These are phyloP conservation scores for Puma concolor DNA, from an alignment of 2,113 vertebrate genomes.

Conservation along the genomic window DNA sequence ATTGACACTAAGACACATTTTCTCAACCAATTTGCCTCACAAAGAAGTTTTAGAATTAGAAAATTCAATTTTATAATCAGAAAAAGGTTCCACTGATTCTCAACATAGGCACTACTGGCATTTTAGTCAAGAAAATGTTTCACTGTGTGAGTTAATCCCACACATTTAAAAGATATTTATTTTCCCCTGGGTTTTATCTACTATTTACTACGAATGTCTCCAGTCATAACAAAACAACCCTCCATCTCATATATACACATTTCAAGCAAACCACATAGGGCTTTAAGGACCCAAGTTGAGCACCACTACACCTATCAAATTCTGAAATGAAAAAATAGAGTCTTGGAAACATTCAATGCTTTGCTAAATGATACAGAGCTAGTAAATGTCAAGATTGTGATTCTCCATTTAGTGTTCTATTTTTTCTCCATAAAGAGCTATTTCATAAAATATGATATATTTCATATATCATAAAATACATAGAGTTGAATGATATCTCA, in stretches of 20 bases:
- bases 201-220: neutral
- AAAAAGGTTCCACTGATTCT: neutral
- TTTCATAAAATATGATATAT: conserved; percentile 43
- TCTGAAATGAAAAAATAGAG: neutral
- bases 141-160: neutral
- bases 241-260: neutral
- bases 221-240: neutral
- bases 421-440: conserved; percentile 1
- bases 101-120: neutral
- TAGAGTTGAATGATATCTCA: neutral
- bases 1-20: conserved; percentile 22
- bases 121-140: conserved; percentile 41
- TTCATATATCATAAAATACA: no score
- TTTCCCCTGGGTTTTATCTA: neutral
- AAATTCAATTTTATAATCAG: neutral
- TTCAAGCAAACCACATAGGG: neutral
- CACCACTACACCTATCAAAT: neutral
- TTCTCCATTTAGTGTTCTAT: neutral
- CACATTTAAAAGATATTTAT: neutral
- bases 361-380: neutral
- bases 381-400: neutral
- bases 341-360: neutral
- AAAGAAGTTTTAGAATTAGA: conserved; percentile 10
- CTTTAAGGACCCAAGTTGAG: neutral
- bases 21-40: conserved; percentile 16